Conservation (phyloP, 2,888 invertebrate genomes). For the Microctonus hyperodae region DNA sequence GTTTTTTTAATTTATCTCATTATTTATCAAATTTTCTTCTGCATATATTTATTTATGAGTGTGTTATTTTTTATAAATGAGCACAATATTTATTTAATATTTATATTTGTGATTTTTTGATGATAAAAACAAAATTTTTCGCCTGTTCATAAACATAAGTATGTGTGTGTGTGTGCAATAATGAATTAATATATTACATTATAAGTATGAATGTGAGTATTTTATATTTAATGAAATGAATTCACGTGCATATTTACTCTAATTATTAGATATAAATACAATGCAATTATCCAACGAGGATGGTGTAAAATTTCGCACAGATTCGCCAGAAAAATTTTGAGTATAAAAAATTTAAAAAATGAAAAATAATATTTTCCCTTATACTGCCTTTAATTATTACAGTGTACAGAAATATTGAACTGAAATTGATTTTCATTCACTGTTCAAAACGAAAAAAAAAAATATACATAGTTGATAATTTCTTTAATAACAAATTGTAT, state of each 20-base stretch:
- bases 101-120: not conserved
- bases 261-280: constrained; percentile 13
- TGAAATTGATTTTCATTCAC: not conserved
- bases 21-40: not conserved
- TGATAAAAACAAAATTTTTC: not conserved
- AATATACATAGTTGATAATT: not conserved
- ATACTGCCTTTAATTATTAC: constrained; percentile 39
- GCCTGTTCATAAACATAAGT: not conserved
- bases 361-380: constrained; percentile 30
- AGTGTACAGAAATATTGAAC: constrained; percentile 14
- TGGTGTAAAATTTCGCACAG: constrained; percentile 6
- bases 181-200: not conserved
- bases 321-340: constrained; percentile 23
- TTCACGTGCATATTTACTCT: not conserved
- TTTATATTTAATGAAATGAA: constrained; percentile 14
- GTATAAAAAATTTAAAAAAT: constrained; percentile 28
- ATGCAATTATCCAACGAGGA: constrained; percentile 7
- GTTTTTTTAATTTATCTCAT: not conserved
- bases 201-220: constrained; percentile 8
- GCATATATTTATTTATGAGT: constrained; percentile 1
- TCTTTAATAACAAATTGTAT: constrained; percentile 17
- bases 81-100: constrained; percentile 22
- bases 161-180: not conserved
- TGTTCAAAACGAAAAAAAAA: constrained; percentile 10
- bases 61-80: constrained; percentile 12